phyloP scores from a whole-genome alignment of 2,113 vertebrate species.

The Podarcis muralis region DNA sequence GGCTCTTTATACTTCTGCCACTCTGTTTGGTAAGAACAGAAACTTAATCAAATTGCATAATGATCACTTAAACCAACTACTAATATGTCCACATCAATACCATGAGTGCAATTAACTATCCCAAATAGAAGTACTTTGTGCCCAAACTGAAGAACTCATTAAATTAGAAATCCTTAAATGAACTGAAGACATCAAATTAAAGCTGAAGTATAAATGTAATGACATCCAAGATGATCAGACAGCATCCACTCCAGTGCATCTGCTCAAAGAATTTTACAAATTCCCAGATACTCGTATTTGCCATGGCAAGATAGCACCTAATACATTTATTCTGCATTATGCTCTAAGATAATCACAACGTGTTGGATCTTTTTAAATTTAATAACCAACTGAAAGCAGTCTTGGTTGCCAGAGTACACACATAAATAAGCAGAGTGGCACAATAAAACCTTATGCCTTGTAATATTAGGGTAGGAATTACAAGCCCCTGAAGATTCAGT shows the following conservation, averaged over 20 bases:
- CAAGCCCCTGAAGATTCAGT: background rate
- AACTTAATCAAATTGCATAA: constrained; percentile 22
- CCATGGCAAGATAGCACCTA: background rate
- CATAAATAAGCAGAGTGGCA: background rate
- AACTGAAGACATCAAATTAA: constrained; percentile 2
- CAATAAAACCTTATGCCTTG: background rate
- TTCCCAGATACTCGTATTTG: background rate
- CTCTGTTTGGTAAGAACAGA: background rate
- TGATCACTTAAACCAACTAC: background rate
- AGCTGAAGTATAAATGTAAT: background rate
- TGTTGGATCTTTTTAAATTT: background rate
- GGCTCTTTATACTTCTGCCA: background rate
- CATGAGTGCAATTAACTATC: constrained; percentile 22
- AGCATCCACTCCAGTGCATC: background rate
- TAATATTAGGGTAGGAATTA: background rate
- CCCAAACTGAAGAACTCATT: constrained; percentile 6
- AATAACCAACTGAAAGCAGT: background rate
- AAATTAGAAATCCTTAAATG: constrained; percentile 12
- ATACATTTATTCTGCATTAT: too few relatives aligned
- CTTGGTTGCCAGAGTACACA: too few relatives aligned
- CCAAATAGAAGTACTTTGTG: background rate
- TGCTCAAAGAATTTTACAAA: background rate
- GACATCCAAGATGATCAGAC: background rate
- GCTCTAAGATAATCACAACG: background rate
- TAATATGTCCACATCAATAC: constrained; percentile 13